phyloP scores from a whole-genome alignment of 2,888 invertebrate species.

The Pammene fasciana region DNA sequence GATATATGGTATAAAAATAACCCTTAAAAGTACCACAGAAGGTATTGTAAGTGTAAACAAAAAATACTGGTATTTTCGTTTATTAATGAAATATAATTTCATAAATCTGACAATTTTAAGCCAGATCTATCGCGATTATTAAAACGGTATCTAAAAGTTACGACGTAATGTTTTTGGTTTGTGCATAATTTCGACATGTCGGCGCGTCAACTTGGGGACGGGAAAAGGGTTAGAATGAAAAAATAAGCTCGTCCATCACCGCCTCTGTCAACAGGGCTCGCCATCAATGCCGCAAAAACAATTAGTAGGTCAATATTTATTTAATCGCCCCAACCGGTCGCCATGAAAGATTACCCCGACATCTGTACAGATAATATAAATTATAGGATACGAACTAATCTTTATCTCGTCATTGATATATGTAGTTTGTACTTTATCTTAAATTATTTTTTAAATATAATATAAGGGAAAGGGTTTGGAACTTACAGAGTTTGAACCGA shows the following conservation, averaged over 20 bases:
- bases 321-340: slow-evolving; percentile 68
- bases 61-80: too few relatives aligned
- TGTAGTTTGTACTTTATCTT: too few relatives aligned
- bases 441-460: too few relatives aligned
- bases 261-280: slow-evolving; percentile 74
- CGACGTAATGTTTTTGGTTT: slow-evolving; percentile 32
- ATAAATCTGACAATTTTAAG: not conserved
- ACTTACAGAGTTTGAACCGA: too few relatives aligned
- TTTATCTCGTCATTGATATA: too few relatives aligned
- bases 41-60: too few relatives aligned
- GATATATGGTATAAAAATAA: too few relatives aligned
- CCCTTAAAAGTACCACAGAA: too few relatives aligned
- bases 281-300: slow-evolving; percentile 79
- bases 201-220: slow-evolving; percentile 59
- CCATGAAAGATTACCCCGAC: slow-evolving; percentile 65
- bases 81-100: not conserved
- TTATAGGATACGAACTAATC: not conserved
- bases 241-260: slow-evolving; percentile 77
- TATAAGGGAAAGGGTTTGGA: too few relatives aligned
- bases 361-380: slow-evolving; percentile 44
- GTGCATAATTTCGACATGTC: slow-evolving; percentile 50
- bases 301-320: slow-evolving; percentile 82
- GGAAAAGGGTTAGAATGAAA: slow-evolving; percentile 68
- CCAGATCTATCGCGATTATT: slow-evolving; percentile 13
- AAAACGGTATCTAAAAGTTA: slow-evolving; percentile 30